Base-by-base conservation (phyloP, 2,888 invertebrate species). In the Prosapia bicincta region DNA sequence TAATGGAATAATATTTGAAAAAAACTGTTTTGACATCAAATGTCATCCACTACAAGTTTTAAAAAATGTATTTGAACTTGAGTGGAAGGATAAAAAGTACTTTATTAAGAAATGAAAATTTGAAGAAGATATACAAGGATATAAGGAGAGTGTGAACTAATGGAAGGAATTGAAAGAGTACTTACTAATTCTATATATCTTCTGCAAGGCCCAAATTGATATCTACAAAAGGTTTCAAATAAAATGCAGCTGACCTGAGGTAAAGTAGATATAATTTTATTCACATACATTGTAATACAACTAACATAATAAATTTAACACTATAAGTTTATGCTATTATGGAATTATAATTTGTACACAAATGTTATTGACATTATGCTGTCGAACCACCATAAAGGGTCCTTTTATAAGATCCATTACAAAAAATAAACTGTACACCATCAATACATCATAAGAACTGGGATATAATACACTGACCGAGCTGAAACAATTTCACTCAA, bases 191-290 rank as follows among this genome's bases (percentile, higher is more conserved):
- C n/a, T n/a, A n/a, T n/a, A n/a, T n/a, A n/a, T n/a, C n/a, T n/a
- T n/a, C n/a, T n/a, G n/a, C n/a, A n/a, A n/a, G n/a, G n/a, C n/a
- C n/a, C n/a, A n/a, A n/a, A n/a, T n/a, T n/a, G 30, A 9, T 6
- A 6, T 30, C 30, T 30, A 30, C 9, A 30, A 30, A 30, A 54
- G 54, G 54, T 54, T 20, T 54, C 2, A 54, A 54, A 54, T n/a
- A 2, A 54, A 54, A 20, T 3, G 13, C 54, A 10, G 1, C 7
- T 2, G 3, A 20, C 20, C 54, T 54, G 20, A 54, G n/a, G n/a
- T 54, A 54, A 54, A 54, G n/a, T 54, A 54, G 54, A 54, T 54
- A 54, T 54, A 54, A 54, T 54, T 54, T 54, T 54, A 54, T 54
- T 54, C 54, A 54, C 54, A 54, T 54, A 54, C 54, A 54, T 54